Percentiles rank a stretch among this genome's conserved stretches.
Evolutionary conservation across 1,140 invertebrate species (phyloP).

Genomic region (Aphelinus atriplicis): DNA sequence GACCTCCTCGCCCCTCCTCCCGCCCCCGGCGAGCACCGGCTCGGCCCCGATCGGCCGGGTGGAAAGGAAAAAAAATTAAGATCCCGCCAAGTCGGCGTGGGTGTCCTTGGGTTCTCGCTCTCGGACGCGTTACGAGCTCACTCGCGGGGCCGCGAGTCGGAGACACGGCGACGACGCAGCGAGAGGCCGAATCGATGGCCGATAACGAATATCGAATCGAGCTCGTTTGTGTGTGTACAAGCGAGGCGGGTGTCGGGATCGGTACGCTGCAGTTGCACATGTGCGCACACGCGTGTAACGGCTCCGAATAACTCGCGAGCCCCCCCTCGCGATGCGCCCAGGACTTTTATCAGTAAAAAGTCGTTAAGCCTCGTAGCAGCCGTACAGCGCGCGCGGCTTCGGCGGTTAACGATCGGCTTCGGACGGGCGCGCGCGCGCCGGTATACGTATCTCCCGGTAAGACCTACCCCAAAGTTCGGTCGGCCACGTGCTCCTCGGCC

Average conservation of each 20-base stretch:
- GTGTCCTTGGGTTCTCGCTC: too few relatives aligned
- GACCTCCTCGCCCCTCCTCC: constrained; percentile 43
- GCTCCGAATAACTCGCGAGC: not conserved
- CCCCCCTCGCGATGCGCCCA: not conserved
- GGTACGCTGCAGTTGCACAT: too few relatives aligned
- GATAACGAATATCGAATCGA: too few relatives aligned
- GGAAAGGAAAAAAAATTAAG: constrained; percentile 60
- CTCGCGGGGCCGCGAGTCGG: too few relatives aligned
- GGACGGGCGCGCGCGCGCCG: constrained; percentile 2
- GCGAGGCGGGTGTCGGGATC: too few relatives aligned
- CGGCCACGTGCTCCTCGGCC: not conserved
- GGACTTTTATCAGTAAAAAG: constrained; percentile 2
- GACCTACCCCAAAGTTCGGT: constrained; percentile 6
- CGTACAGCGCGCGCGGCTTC: not conserved
- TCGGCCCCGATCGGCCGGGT: too few relatives aligned
- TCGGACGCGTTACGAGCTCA: too few relatives aligned
- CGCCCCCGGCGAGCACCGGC: not conserved
- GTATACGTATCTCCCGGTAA: not conserved
- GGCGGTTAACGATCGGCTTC: constrained; percentile 41
- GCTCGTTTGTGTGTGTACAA: too few relatives aligned
- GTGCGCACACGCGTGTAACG: too few relatives aligned
- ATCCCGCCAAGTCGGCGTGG: constrained; percentile 60
- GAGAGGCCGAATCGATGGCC: too few relatives aligned
- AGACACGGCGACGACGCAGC: too few relatives aligned
- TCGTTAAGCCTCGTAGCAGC: not conserved